Conservation (phyloP, 2,888 invertebrate species). For the Zygothrica quintamaculata region DNA sequence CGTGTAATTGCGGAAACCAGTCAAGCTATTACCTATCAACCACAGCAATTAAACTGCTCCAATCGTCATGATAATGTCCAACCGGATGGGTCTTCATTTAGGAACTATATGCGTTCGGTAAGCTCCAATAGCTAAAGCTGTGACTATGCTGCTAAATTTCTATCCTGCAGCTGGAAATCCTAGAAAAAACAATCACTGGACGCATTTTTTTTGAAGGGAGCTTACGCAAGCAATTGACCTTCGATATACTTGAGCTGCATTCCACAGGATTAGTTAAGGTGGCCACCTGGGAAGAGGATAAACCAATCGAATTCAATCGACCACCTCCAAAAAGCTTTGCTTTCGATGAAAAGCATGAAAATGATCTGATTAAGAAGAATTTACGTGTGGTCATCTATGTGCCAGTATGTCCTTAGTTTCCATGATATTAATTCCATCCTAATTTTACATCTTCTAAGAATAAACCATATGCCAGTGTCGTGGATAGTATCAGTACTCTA, state of each 20-base stretch:
- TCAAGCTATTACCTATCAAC: slow-evolving; percentile 86
- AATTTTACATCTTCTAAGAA: slow-evolving; percentile 89
- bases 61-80: slow-evolving; percentile 87
- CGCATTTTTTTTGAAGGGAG: slow-evolving; percentile 92
- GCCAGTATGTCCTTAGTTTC: slow-evolving; percentile 84
- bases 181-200: slow-evolving; percentile 87
- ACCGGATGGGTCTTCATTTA: slow-evolving; percentile 91
- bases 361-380: slow-evolving; percentile 89
- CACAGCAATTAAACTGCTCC: slow-evolving; percentile 86
- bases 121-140: background rate
- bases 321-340: slow-evolving; percentile 80
- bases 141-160: background rate
- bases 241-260: slow-evolving; percentile 89
- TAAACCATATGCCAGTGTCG: slow-evolving; percentile 94
- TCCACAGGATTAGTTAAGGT: slow-evolving; percentile 88
- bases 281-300: slow-evolving; percentile 89
- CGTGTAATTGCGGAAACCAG: slow-evolving; percentile 91
- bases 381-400: slow-evolving; percentile 89
- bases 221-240: slow-evolving; percentile 88
- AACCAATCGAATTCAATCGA: slow-evolving; percentile 86
- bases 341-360: slow-evolving; percentile 85
- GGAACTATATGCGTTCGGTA: slow-evolving; percentile 89
- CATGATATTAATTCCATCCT: background rate
- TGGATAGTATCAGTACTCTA: slow-evolving; percentile 87
- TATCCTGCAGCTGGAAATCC: slow-evolving; percentile 84